These are phyloP conservation scores for Enteromius unitaeniatus DNA, from an alignment of 2,797 vertebrate genomes.

Conservation along the genomic window DNA sequence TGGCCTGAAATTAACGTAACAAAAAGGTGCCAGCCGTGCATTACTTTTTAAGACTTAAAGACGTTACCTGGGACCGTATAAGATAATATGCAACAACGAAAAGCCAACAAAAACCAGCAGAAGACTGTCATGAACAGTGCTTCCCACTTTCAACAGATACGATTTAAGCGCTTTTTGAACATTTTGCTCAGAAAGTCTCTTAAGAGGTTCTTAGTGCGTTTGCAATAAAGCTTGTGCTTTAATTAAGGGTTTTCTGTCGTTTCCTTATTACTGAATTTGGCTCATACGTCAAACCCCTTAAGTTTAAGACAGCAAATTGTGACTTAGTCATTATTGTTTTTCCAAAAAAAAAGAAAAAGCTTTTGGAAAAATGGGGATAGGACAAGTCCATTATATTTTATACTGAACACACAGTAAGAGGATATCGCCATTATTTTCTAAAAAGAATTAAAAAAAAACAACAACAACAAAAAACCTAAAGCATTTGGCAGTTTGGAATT, in stretches of 20 bases:
- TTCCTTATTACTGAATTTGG: conserved; percentile 64
- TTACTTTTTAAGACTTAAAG: conserved; percentile 32
- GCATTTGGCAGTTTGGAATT: conserved; percentile 83
- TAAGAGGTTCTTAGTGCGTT: conserved; percentile 47
- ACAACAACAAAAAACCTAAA: conserved; percentile 63
- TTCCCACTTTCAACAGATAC: conserved; percentile 12
- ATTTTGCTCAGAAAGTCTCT: conserved; percentile 39
- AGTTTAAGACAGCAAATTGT: conserved; percentile 63
- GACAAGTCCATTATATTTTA: conserved; percentile 58
- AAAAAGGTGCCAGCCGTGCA: conserved; percentile 58
- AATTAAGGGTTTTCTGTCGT: conserved; percentile 71
- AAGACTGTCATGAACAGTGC: conserved; percentile 1
- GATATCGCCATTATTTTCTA: conserved; percentile 76
- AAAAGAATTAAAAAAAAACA: conserved; percentile 22
- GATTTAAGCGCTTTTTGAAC: conserved; percentile 22
- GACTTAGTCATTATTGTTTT: conserved; percentile 65
- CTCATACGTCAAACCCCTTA: conserved; percentile 73
- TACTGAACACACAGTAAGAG: conserved; percentile 70
- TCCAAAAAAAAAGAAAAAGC: conserved; percentile 33
- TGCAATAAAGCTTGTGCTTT: conserved; percentile 83
- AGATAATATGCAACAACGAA: conserved; percentile 28
- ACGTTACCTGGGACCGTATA: conserved; percentile 14
- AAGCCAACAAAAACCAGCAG: conserved; percentile 17
- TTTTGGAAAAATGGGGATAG: conserved; percentile 31
- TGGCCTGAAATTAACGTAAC: conserved; percentile 62